Evolutionary conservation across 2,888 invertebrate genomes (phyloP), one percentile per base, ranked within the genome.

Genomic region (Cynaeus angustus): DNA sequence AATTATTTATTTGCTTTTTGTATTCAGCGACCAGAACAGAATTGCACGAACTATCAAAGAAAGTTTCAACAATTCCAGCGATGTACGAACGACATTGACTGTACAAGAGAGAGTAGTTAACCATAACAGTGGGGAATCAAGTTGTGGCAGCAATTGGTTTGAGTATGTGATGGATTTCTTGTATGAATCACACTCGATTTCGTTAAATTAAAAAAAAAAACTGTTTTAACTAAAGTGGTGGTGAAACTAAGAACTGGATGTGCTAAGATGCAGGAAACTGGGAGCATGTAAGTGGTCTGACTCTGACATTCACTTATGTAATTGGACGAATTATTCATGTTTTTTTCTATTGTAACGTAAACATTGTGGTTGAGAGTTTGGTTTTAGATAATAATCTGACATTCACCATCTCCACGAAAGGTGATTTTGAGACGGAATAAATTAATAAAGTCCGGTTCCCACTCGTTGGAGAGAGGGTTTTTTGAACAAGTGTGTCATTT

Each of bases 251-350:
- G 30, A 55, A 52, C 26, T 61, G 53, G n/a, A 33, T 37, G 62
- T 64, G 55, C 21, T 64, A 56, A 55, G 64, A 55, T 33, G 56
- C 64, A 64, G 50, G 64, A 68, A 68, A 56, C 45, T 64, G 37
- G 56, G 64, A 50, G 43, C 16, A 67, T 30, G 59, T 59, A 38
- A 56, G 55, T 62, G 46, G 43, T 37, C 45, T 21, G 21, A 21
- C 21, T 52, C 55, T 68, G 43, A 64, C 64, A 43, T 68, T 68
- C 58, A 68, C 62, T 68, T 68, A 68, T 64, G 64, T 48, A 68
- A 68, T 33, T 62, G 66, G 52, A 65, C 46, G 55, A 56, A 55
- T 66, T 52, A 67, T 58, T 28, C 59, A 59, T 21, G 37, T 16
- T 56, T 66, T 55, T 64, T 41, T 30, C 46, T 21, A 6, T 16